These are phyloP conservation scores for Ptychoptera contaminata DNA, from an alignment of 2,888 invertebrate species.

Conservation along the genomic window DNA sequence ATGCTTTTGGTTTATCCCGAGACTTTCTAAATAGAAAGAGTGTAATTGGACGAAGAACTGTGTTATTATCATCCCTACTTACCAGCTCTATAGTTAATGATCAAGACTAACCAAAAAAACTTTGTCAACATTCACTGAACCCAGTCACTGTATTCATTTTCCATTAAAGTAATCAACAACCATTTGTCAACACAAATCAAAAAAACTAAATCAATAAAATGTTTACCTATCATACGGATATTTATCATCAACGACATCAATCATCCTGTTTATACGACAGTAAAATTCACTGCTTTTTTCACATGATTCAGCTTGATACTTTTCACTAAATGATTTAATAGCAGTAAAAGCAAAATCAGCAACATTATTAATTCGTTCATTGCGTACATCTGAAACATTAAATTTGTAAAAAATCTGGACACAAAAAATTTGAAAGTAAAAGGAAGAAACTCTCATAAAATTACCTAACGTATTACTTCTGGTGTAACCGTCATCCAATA, in stretches of 20 bases:
- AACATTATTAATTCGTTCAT: constrained; percentile 33
- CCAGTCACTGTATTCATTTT: no score
- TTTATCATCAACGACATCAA: constrained; percentile 35
- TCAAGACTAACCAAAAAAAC: no score
- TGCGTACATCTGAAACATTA: constrained; percentile 10
- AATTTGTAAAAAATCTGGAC: neutral
- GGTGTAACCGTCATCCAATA: constrained; percentile 20
- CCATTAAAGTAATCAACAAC: no score
- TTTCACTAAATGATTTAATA: constrained; percentile 30
- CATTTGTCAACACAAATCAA: no score
- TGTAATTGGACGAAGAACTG: no score
- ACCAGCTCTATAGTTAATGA: no score
- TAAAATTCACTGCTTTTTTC: constrained; percentile 20
- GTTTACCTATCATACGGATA: constrained; percentile 34
- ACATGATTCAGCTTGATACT: constrained; percentile 18
- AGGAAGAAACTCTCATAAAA: neutral
- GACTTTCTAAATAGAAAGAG: no score
- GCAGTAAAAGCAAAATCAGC: constrained; percentile 34
- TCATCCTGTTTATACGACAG: constrained; percentile 34
- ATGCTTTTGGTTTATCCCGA: no score
- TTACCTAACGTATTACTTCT: constrained; percentile 2
- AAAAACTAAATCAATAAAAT: neutral
- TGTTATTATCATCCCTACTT: no score
- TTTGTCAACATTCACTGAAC: no score
- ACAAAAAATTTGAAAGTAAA: neutral